Conservation (phyloP, 2,888 invertebrate genomes). For the Spicauda simplicius region DNA sequence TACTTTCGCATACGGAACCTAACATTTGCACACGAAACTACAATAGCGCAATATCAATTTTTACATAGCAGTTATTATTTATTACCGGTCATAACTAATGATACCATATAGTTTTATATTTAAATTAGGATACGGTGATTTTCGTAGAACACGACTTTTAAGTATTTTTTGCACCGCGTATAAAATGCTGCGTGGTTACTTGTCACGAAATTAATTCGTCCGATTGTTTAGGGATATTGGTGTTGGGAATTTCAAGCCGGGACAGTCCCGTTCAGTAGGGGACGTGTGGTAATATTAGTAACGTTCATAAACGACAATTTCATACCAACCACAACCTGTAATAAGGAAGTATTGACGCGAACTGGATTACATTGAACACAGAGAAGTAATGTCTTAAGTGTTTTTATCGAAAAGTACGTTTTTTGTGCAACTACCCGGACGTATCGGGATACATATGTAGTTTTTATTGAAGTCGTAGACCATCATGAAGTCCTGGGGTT, state of each 20-base stretch:
- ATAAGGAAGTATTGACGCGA: constrained; percentile 43
- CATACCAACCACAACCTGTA: constrained; percentile 32
- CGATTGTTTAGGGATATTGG: background rate
- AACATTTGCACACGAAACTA: too few relatives aligned
- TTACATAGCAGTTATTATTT: background rate
- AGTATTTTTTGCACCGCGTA: too few relatives aligned
- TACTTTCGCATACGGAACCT: too few relatives aligned
- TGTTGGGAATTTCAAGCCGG: background rate
- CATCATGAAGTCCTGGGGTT: too few relatives aligned
- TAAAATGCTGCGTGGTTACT: too few relatives aligned
- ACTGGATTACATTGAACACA: constrained; percentile 40
- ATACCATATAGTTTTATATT: background rate
- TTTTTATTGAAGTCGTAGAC: too few relatives aligned
- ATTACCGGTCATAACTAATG: background rate
- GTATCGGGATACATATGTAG: background rate
- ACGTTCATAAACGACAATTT: constrained; percentile 32
- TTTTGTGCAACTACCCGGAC: constrained; percentile 37
- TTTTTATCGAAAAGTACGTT: constrained; percentile 18
- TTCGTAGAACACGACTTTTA: too few relatives aligned
- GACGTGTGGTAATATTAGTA: background rate
- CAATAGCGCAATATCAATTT: background rate
- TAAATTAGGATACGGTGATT: background rate
- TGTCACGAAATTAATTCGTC: too few relatives aligned
- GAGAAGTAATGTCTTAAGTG: constrained; percentile 33
- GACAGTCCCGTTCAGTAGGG: background rate